Percentiles rank a stretch among this genome's conserved stretches.
phyloP scores from a whole-genome alignment of 2,888 invertebrate species.

The Hypsopygia costalis region DNA sequence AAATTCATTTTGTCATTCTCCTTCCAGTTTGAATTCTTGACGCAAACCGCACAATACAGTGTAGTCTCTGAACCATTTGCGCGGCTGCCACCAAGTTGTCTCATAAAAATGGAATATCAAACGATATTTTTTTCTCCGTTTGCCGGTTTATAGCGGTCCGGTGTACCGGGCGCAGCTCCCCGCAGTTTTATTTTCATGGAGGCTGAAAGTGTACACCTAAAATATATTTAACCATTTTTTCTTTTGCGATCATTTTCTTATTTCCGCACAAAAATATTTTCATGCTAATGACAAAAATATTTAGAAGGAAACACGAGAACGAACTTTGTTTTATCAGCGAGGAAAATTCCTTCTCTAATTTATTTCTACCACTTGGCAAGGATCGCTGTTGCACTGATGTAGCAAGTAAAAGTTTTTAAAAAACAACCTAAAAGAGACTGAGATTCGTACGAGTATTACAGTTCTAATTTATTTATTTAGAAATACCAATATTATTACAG shows the following conservation, averaged over 20 bases:
- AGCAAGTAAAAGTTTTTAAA: too few relatives aligned
- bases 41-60: neutral
- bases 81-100: constrained; percentile 30
- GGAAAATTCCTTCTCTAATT: too few relatives aligned
- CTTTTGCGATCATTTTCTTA: constrained; percentile 1
- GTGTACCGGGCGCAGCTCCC: constrained; percentile 29
- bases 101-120: constrained; percentile 56
- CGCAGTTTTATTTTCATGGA: constrained; percentile 18
- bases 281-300: neutral
- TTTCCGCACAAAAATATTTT: neutral
- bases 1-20: too few relatives aligned
- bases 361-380: too few relatives aligned
- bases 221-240: constrained; percentile 2
- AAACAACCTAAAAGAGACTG: too few relatives aligned
- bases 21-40: too few relatives aligned
- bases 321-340: neutral
- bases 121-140: constrained; percentile 55
- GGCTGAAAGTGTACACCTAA: constrained; percentile 3
- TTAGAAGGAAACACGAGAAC: neutral
- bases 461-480: too few relatives aligned
- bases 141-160: constrained; percentile 46
- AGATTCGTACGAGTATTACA: too few relatives aligned
- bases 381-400: too few relatives aligned
- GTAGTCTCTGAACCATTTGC: constrained; percentile 24
- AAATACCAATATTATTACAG: too few relatives aligned